phyloP scores from a whole-genome alignment of 2,113 vertebrate species.

The Colinus virginianus region DNA sequence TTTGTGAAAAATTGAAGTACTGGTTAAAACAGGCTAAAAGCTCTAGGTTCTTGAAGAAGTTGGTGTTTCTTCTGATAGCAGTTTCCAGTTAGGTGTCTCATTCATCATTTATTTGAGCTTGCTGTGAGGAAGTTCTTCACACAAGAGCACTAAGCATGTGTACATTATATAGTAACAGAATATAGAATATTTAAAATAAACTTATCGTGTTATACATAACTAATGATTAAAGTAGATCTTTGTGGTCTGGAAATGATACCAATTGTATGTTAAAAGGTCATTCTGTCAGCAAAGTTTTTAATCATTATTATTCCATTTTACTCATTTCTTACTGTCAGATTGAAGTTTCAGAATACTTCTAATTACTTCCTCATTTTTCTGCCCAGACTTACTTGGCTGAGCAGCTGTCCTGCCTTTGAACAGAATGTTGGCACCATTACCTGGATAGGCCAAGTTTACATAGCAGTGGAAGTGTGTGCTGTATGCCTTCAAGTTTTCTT shows the following conservation, averaged over 20 bases:
- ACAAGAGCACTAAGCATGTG: neutral
- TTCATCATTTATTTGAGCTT: neutral
- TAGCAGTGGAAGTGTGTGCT: neutral
- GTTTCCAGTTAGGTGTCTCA: neutral
- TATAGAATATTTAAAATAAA: neutral
- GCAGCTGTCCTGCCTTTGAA: neutral
- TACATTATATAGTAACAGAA: neutral
- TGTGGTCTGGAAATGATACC: neutral
- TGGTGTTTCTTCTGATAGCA: neutral
- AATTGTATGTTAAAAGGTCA: neutral
- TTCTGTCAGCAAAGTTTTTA: neutral
- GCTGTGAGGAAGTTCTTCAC: neutral
- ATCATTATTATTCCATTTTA: neutral
- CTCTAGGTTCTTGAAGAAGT: neutral
- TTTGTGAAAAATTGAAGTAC: neutral
- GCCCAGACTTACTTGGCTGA: neutral
- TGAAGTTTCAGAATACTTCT: neutral
- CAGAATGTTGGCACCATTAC: neutral
- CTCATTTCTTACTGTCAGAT: neutral
- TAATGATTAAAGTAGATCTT: neutral
- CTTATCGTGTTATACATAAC: neutral
- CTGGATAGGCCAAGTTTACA: neutral
- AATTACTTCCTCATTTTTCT: neutral
- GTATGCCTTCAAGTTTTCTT: neutral
- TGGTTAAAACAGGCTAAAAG: neutral